phyloP scores from a whole-genome alignment of 2,113 vertebrate species.

The Heliornis fulica region DNA sequence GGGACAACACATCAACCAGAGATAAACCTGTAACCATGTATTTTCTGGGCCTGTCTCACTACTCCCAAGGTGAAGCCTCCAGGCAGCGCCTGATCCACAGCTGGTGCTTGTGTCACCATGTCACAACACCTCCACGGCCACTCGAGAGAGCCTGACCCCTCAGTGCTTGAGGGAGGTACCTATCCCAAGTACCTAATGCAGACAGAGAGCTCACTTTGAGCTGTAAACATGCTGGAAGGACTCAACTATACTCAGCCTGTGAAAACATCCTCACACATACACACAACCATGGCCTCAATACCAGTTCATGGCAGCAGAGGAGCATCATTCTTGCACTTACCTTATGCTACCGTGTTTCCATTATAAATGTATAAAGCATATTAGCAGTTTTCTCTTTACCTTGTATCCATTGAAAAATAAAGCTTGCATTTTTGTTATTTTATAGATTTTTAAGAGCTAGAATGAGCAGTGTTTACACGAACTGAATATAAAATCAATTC shows the following conservation, averaged over 20 bases:
- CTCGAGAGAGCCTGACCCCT: not conserved
- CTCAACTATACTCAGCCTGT: not conserved
- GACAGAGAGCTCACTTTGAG: not conserved
- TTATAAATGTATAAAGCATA: not conserved
- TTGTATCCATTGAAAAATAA: constrained; percentile 55
- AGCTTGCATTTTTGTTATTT: constrained; percentile 57
- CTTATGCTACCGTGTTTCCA: not conserved
- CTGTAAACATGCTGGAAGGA: not conserved
- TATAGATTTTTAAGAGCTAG: constrained; percentile 63
- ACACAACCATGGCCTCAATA: not conserved
- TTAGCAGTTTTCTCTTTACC: not conserved
- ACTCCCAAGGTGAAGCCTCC: not conserved
- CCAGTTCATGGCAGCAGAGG: not conserved
- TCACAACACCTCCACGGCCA: not conserved
- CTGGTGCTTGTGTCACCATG: not conserved
- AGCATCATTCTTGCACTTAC: not conserved
- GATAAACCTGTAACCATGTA: accelerated
- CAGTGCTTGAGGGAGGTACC: not conserved
- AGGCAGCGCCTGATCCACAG: accelerated
- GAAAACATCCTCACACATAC: not conserved
- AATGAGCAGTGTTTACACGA: constrained; percentile 63
- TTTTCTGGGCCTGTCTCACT: not conserved
- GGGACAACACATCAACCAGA: accelerated
- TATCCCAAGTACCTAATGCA: no score
- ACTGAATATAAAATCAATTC: constrained; percentile 72